Evolutionary conservation across 1,140 invertebrate genomes (phyloP), one percentile per base, ranked within the genome.

Genomic region (Alviniconcha marisindica): DNA sequence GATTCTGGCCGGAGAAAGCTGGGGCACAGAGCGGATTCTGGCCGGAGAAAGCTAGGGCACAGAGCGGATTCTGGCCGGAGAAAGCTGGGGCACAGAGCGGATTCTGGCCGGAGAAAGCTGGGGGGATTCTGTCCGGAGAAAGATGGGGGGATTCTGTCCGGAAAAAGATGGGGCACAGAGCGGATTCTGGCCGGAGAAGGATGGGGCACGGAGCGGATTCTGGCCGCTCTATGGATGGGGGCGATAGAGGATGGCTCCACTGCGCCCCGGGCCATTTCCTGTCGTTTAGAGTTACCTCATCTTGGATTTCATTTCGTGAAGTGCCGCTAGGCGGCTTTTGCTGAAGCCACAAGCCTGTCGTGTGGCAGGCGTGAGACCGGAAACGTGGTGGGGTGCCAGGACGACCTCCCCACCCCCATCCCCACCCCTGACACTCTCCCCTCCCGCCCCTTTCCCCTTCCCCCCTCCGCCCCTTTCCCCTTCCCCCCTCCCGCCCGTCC

Each of bases 281-380:
- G 63, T 66, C 63, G 63, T 66, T 66, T 28, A 33, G 63, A 66
- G 63, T 33, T 66, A 33, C 63, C 63, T 66, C 63, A 66, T 33
- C 63, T 66, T 7, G 63, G 63, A 12, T 66, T 66, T 33, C 56
- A 48, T 5, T 48, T 48, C 7, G 7, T 48, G 7, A 60, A 66
- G 63, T 33, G 28, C 7, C 28, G 63, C 63, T 28, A 1, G 63
- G 28, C 7, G 63, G n/a, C 63, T 28, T n/a, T 48, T 48, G 44
- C 44, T 48, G 28, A 66, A 33, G 63, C 63, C n/a, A 14, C 63
- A 66, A 33, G 63, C 63, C 63, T 28, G 63, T 66, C 63, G 63
- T 66, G 63, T 36, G 33, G 38, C 33, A 73, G 69, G 69, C 69
- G 38, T 73, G 69, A 73, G 38, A 73, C 33, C 69, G 38, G 38